phyloP scores from a whole-genome alignment of 2,888 invertebrate genomes.

The Clanis bilineata region DNA sequence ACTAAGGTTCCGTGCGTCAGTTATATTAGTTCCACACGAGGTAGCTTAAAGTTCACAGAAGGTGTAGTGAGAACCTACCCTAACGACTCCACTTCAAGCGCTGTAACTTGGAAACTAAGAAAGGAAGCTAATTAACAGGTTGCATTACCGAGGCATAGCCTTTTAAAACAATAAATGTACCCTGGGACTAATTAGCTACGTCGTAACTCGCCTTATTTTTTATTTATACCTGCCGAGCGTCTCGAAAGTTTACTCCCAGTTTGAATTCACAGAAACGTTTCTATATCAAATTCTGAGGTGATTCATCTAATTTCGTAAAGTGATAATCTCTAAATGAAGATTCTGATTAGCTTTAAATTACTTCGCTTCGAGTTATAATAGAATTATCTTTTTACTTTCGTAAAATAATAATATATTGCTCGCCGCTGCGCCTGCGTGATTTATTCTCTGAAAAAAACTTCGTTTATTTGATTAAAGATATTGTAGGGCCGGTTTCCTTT shows the following conservation, averaged over 20 bases:
- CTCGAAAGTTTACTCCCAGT: background rate
- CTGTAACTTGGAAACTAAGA: constrained; percentile 3
- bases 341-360: background rate
- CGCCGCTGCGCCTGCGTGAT: no score
- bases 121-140: constrained; percentile 15
- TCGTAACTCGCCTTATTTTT: constrained; percentile 34
- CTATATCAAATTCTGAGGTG: background rate
- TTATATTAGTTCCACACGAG: no score
- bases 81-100: background rate
- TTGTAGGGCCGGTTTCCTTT: no score
- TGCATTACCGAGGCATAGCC: constrained; percentile 29
- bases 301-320: background rate
- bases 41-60: no score
- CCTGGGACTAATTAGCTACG: constrained; percentile 46
- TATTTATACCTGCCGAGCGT: constrained; percentile 6
- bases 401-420: no score
- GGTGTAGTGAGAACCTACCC: background rate
- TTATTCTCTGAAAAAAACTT: no score
- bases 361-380: background rate
- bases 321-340: background rate
- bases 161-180: constrained; percentile 50
- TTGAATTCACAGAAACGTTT: background rate
- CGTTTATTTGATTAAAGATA: no score
- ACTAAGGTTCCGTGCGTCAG: no score
- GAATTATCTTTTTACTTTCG: no score